Evolutionary conservation across 2,113 vertebrate genomes (phyloP).

Genomic region (Leiothrix lutea): DNA sequence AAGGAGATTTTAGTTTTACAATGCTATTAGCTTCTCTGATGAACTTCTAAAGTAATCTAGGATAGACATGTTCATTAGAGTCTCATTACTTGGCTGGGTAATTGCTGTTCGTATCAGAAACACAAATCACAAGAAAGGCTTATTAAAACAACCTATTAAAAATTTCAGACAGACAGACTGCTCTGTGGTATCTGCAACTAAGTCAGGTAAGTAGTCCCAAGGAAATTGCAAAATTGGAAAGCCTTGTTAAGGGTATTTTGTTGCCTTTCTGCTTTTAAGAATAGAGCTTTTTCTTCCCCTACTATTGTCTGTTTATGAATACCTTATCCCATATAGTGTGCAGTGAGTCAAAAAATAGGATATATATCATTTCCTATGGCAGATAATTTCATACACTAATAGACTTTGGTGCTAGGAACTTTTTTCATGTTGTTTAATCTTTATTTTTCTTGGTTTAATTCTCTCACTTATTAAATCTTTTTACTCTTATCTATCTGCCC

Average conservation of each 20-base stretch:
- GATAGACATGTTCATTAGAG: conserved; percentile 71
- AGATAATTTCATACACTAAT: background rate
- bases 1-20: conserved; percentile 22
- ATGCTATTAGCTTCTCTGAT: conserved; percentile 23
- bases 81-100: conserved; percentile 70
- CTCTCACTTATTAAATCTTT: background rate
- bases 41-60: conserved; percentile 59
- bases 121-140: conserved; percentile 71
- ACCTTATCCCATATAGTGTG: background rate
- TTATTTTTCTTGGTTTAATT: background rate
- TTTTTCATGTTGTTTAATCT: background rate
- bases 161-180: conserved; percentile 52
- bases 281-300: background rate
- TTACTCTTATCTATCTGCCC: background rate
- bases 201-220: conserved; percentile 53
- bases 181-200: conserved; percentile 50
- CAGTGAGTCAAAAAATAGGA: background rate
- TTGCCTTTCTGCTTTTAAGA: background rate
- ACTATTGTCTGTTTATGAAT: background rate
- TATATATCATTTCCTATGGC: conserved; percentile 1
- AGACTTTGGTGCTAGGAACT: background rate
- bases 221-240: conserved; percentile 53
- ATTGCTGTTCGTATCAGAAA: conserved; percentile 72
- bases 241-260: conserved; percentile 25
- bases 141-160: conserved; percentile 72